phyloP scores from a whole-genome alignment of 2,797 vertebrate species.

The Prunella strophiata region DNA sequence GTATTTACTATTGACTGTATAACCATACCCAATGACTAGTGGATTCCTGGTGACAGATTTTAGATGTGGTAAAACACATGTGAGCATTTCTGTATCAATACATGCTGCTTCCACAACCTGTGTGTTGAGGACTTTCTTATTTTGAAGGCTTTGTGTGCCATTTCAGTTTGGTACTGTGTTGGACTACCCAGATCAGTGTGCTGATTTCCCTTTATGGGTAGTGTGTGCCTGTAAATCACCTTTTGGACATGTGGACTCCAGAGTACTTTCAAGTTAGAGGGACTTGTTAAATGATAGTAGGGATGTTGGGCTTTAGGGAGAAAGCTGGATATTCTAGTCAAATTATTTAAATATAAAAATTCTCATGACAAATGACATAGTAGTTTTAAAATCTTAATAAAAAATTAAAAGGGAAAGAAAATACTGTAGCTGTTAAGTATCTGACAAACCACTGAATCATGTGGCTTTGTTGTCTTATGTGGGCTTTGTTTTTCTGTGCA shows the following conservation, averaged over 20 bases:
- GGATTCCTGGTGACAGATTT: neutral
- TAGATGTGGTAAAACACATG: neutral
- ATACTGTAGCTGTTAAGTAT: neutral
- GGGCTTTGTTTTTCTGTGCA: neutral
- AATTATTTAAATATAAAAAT: neutral
- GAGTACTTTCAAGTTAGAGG: neutral
- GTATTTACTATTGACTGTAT: neutral
- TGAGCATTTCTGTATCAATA: neutral
- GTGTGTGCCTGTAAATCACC: neutral
- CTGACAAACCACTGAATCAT: neutral
- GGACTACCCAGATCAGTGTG: neutral
- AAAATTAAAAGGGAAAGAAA: neutral
- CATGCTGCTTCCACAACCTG: neutral
- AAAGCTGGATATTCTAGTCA: neutral
- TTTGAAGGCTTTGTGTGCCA: neutral
- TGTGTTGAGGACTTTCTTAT: neutral
- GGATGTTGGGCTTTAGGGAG: neutral
- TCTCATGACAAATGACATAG: neutral
- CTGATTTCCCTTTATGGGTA: neutral
- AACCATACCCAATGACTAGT: neutral
- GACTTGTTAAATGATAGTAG: neutral
- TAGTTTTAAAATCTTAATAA: neutral
- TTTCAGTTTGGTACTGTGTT: neutral
- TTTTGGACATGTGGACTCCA: accelerated
- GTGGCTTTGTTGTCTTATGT: neutral